Evolutionary conservation across 1,140 invertebrate genomes (phyloP), one percentile per base, ranked within the genome.

Genomic region (Scaptomyza pallida): DNA sequence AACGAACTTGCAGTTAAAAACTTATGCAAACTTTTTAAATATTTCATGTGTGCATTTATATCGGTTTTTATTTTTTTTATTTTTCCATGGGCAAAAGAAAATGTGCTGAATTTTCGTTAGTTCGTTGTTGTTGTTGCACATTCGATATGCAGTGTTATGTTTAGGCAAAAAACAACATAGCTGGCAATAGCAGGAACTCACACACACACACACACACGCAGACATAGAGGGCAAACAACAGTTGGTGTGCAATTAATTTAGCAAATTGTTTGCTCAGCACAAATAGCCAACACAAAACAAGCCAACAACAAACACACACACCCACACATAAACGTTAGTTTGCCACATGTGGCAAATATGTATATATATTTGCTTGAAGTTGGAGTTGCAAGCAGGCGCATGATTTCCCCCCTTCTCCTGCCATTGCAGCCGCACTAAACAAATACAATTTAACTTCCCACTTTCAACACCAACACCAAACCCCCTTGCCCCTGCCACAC

Each of bases 361-460:
- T 64, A 44, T 30, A 30, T 5, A 56, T 50, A 50, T 63, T 63
- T 70, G 51, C 60, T 70, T 43, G 51, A 70, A 70, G 67, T 51
- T 64, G 16, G 51, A 64, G 45, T 9, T 13, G 57, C 19, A 55
- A 19, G 10, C 13, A 52, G 52, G 52, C 50, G 44, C 59, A 62
- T 45, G 56, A 45, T 45, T 43, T 41, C 15, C 69, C 17, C 17
- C 15, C 23, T 19, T 15, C 13, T 6, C 37, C 47, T 51, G n/a
- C 12, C 43, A 33, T 10, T 37, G 44, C 61, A 52, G 72, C 63
- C 81, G 65, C 82, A 78, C 78, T 88, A 65, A 88, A 48, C 57
- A 88, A 88, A 88, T 81, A 88, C 83, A 88, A 88, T 88, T 88
- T 82, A 88, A 88, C 82, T 88, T 88, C 82, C 82, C 82, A 81